These are phyloP conservation scores for Orthosia incerta DNA, from an alignment of 2,888 invertebrate genomes.

Conservation along the genomic window DNA sequence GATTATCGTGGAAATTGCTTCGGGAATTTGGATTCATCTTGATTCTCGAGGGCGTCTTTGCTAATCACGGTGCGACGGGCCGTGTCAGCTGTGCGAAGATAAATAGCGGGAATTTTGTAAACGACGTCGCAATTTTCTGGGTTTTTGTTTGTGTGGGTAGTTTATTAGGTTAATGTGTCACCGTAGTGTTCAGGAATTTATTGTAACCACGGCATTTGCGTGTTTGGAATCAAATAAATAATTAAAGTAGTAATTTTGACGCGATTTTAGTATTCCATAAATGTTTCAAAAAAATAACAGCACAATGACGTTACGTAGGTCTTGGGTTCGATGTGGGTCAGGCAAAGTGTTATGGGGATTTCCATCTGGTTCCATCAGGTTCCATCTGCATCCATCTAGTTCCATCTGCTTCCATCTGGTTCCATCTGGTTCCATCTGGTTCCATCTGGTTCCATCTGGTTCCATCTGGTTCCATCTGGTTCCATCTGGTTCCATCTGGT, in stretches of 20 bases:
- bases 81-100: conserved; percentile 36
- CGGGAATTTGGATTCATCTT: conserved; percentile 40
- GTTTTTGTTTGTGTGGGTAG: background rate
- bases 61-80: conserved; percentile 40
- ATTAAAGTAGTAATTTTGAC: background rate
- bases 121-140: background rate
- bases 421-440: no score
- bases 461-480: no score
- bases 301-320: background rate
- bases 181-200: background rate
- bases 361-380: no score
- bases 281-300: background rate
- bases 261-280: background rate
- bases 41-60: conserved; percentile 45
- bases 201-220: background rate
- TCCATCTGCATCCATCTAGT: no score
- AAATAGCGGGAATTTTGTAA: conserved; percentile 20
- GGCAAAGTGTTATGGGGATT: no score
- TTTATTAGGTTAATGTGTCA: conserved; percentile 6
- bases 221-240: background rate
- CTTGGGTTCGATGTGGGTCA: no score
- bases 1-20: conserved; percentile 55
- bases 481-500: no score
- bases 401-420: no score
- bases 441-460: no score